These are phyloP conservation scores for Phocides pigmalion DNA, from an alignment of 1,140 invertebrate species.

Conservation along the genomic window DNA sequence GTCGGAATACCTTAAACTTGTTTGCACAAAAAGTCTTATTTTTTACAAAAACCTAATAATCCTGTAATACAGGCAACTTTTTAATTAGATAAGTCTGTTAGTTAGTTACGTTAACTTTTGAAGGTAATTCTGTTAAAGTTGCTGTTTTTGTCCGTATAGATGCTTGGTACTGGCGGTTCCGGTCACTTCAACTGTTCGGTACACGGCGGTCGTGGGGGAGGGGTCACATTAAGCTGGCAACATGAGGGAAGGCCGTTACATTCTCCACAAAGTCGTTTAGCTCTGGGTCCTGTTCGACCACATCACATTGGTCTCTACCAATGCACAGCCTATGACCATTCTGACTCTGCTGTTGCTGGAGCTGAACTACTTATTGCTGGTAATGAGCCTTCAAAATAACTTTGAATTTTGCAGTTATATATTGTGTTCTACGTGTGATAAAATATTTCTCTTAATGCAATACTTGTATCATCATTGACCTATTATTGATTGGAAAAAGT, in stretches of 20 bases:
- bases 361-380: conserved; percentile 75
- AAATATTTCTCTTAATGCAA: too few relatives aligned
- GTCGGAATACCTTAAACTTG: too few relatives aligned
- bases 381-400: conserved; percentile 47
- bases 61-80: neutral
- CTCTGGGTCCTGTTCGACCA: conserved; percentile 63
- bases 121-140: neutral
- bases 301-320: conserved; percentile 74
- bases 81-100: neutral
- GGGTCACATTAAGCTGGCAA: conserved; percentile 71
- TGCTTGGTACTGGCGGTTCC: conserved; percentile 69
- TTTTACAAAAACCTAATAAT: neutral
- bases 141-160: conserved; percentile 47
- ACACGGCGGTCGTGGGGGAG: conserved; percentile 64
- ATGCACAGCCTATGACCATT: conserved; percentile 72
- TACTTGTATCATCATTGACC: too few relatives aligned
- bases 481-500: too few relatives aligned
- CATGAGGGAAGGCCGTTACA: conserved; percentile 72
- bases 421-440: too few relatives aligned
- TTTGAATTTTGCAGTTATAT: conserved; percentile 4
- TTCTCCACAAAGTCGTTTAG: conserved; percentile 62
- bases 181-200: conserved; percentile 72
- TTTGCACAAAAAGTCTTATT: neutral
- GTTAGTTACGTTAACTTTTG: neutral
- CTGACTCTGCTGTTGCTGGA: conserved; percentile 66